Evolutionary conservation across 2,797 vertebrate species (phyloP), one percentile per base, ranked within the genome.

Genomic region (Cossypha heuglini): DNA sequence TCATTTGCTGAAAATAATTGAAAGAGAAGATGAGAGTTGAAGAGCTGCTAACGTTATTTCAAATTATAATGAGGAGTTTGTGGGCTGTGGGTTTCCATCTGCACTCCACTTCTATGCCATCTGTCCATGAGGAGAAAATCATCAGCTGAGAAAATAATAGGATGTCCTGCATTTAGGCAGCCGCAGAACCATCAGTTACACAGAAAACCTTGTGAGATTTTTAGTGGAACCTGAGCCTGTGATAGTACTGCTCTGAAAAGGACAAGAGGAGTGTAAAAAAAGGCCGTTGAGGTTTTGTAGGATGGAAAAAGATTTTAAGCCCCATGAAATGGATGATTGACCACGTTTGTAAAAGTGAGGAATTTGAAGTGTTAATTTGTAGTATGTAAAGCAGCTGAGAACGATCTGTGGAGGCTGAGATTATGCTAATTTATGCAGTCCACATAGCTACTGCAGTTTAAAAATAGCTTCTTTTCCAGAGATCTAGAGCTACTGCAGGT

Each of bases 381-480:
- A 90, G 76, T 86, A 48, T 72, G 92, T 90, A 93, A 58, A 74
- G 42, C 54, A 94, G 55, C 84, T 69, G 84, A 71, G 94, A 95
- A 86, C 93, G 58, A 64, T 97, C 97, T 83, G 91, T 84, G 82
- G 89, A 72, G 89, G 90, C 87, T 93, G 93, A 86, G 94, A 97
- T 96, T 97, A 97, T 97, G 97, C 94, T 98, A 98, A 98, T 97
- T 88, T 97, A 97, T 97, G 96, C 97, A 91, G 92, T 96, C 96
- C 94, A 51, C 95, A 96, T 55, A 97, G 96, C 91, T 94, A 86
- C 86, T 73, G 84, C 69, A 72, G 91, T 91, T 97, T 97, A 97
- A 98, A 98, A 98, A 98, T 98, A 98, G 93, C 95, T 96, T 69
- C 10, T 52, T 95, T 97, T 91, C 84, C 87, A 88, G 94, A 96